Percentiles rank a stretch among this genome's conserved stretches.
phyloP scores from a whole-genome alignment of 2,113 vertebrate species.

The Diadophis punctatus region DNA sequence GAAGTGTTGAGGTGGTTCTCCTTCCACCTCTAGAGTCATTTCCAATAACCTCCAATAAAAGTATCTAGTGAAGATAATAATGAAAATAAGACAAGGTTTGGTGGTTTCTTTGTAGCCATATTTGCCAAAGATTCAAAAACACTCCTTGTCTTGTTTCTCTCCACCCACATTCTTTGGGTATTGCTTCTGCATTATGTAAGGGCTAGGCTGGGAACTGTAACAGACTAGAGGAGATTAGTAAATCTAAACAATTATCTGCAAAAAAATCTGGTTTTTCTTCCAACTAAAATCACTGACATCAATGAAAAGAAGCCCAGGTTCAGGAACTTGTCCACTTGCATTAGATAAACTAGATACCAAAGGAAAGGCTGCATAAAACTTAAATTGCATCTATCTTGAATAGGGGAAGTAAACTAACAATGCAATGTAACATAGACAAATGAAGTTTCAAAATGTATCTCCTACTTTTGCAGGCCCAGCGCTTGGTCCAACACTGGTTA shows the following conservation, averaged over 20 bases:
- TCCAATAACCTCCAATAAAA: not conserved
- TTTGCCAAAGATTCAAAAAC: slow-evolving; percentile 43
- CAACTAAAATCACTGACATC: slow-evolving; percentile 26
- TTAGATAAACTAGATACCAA: not conserved
- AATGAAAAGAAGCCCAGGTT: not conserved
- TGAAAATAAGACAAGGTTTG: not conserved
- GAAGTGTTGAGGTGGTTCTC: not conserved
- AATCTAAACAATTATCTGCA: slow-evolving; percentile 42
- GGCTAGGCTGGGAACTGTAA: slow-evolving; percentile 43
- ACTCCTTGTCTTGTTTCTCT: slow-evolving; percentile 40
- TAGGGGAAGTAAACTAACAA: not conserved
- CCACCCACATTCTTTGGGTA: slow-evolving; percentile 54
- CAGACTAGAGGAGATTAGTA: slow-evolving; percentile 39
- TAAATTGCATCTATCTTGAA: not conserved
- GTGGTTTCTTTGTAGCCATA: slow-evolving; percentile 16
- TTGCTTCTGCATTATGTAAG: slow-evolving; percentile 34
- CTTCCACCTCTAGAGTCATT: not conserved
- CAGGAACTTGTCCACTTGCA: not conserved
- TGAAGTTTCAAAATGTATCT: not conserved
- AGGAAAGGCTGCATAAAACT: not conserved
- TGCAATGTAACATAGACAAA: not conserved
- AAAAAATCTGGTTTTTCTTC: slow-evolving; percentile 12
- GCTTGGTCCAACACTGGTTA: not conserved
- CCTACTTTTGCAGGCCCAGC: not conserved
- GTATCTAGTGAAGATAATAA: not conserved